Conservation (phyloP, 2,113 vertebrate species). For the Oreochromis spilurus region DNA sequence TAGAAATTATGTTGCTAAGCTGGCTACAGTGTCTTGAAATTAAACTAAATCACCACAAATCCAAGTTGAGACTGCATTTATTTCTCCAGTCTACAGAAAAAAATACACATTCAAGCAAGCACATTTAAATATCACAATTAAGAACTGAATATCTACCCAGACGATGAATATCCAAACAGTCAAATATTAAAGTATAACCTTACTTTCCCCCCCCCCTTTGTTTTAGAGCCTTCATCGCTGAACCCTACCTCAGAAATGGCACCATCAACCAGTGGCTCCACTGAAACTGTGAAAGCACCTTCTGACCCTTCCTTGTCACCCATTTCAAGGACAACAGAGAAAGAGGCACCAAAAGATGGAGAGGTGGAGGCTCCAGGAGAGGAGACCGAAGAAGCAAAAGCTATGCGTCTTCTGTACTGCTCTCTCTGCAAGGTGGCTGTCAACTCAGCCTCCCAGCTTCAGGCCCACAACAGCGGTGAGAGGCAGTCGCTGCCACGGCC, state of each 20-base stretch:
- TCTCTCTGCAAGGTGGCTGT: slow-evolving; percentile 97
- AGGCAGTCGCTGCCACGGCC: not conserved
- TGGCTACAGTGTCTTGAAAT: not conserved
- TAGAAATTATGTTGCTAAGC: not conserved
- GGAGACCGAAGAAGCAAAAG: slow-evolving; percentile 93
- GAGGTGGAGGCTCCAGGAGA: slow-evolving; percentile 66
- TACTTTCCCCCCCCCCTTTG: not conserved
- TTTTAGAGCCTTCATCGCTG: not conserved
- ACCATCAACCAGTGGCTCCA: not conserved
- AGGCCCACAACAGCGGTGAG: slow-evolving; percentile 98
- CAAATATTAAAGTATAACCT: not conserved
- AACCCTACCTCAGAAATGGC: not conserved
- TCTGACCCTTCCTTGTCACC: slow-evolving; percentile 12
- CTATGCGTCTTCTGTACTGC: slow-evolving; percentile 91
- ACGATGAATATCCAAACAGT: not conserved
- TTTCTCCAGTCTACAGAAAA: not conserved
- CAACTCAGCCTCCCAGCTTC: slow-evolving; percentile 96
- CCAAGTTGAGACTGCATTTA: not conserved
- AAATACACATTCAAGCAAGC: not conserved
- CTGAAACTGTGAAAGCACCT: not conserved
- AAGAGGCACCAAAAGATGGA: not conserved
- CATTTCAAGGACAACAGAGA: slow-evolving; percentile 1
- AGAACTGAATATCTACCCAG: not conserved
- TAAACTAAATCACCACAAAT: not conserved
- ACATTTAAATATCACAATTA: not conserved